These are phyloP conservation scores for Muricea muricata DNA, from an alignment of 92 coral and sea anemone genomes.

Conservation along the genomic window DNA sequence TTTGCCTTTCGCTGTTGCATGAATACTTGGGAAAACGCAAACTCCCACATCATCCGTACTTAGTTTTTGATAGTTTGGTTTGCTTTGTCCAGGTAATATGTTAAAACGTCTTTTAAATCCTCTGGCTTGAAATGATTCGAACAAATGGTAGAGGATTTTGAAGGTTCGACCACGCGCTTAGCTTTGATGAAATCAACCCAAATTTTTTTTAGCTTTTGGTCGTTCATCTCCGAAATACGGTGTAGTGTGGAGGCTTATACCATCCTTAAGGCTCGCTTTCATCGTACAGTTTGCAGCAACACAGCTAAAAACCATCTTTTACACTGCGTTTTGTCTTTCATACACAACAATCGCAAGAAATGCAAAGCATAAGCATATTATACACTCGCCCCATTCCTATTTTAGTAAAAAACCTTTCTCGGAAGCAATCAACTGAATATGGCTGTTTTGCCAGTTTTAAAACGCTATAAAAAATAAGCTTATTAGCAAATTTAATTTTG, in stretches of 20 bases:
- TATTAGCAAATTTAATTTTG: too few relatives aligned
- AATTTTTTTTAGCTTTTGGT: conserved; percentile 23
- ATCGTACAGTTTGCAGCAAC: too few relatives aligned
- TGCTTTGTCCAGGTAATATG: not conserved
- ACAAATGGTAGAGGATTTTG: not conserved
- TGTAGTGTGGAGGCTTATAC: not conserved
- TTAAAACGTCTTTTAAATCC: not conserved
- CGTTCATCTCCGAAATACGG: not conserved
- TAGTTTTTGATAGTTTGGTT: conserved; percentile 11
- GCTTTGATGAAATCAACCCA: conserved; percentile 25
- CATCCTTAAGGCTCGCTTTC: too few relatives aligned
- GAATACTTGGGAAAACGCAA: conserved; percentile 22
- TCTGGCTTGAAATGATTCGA: conserved; percentile 6
- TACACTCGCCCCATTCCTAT: too few relatives aligned
- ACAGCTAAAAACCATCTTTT: too few relatives aligned
- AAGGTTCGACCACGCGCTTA: conserved; percentile 13
- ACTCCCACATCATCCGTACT: conserved; percentile 14
- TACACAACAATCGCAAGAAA: too few relatives aligned
- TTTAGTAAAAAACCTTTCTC: too few relatives aligned
- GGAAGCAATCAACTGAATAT: too few relatives aligned
- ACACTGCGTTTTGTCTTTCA: too few relatives aligned
- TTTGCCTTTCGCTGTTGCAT: conserved; percentile 3
- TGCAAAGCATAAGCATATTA: too few relatives aligned
- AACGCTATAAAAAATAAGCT: too few relatives aligned
- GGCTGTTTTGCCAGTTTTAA: too few relatives aligned